Percentiles rank a stretch among this genome's conserved stretches.
phyloP scores from a whole-genome alignment of 2,113 vertebrate species.

The Acrocephalus kingi region DNA sequence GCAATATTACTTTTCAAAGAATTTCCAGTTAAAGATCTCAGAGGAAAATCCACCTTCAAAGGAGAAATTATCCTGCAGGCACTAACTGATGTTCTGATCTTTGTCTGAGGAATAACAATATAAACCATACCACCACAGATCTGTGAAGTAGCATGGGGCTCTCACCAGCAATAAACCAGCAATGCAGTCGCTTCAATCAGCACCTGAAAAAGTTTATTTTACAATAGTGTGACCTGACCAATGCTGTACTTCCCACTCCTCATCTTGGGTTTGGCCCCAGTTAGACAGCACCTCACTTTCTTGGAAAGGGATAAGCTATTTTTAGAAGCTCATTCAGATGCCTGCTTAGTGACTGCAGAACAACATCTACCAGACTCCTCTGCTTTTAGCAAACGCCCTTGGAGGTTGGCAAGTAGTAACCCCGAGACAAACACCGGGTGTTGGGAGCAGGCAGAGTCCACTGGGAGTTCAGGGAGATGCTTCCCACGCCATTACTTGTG shows the following conservation, averaged over 20 bases:
- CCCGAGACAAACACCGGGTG: fast-evolving
- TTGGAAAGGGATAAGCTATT: neutral
- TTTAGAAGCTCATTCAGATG: neutral
- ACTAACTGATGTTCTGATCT: neutral
- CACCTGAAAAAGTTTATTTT: neutral
- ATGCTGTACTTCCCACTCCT: neutral
- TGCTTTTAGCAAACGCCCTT: neutral
- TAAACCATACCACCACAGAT: fast-evolving
- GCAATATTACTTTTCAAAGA: neutral
- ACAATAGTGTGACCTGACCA: neutral
- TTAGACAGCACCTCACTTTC: neutral
- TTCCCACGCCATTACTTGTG: neutral
- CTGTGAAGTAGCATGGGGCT: neutral
- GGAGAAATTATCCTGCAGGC: neutral
- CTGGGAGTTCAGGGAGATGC: neutral
- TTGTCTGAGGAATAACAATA: neutral
- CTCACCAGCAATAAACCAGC: neutral
- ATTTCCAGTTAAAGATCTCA: neutral
- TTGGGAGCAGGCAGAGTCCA: fast-evolving
- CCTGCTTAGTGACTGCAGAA: neutral
- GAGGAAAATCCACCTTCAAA: neutral
- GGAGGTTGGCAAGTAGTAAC: neutral
- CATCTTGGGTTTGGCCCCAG: neutral
- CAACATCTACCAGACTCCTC: neutral
- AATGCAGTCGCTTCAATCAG: neutral